Evolutionary conservation across 2,888 invertebrate species (phyloP).

Genomic region (Crepidodera aurea): DNA sequence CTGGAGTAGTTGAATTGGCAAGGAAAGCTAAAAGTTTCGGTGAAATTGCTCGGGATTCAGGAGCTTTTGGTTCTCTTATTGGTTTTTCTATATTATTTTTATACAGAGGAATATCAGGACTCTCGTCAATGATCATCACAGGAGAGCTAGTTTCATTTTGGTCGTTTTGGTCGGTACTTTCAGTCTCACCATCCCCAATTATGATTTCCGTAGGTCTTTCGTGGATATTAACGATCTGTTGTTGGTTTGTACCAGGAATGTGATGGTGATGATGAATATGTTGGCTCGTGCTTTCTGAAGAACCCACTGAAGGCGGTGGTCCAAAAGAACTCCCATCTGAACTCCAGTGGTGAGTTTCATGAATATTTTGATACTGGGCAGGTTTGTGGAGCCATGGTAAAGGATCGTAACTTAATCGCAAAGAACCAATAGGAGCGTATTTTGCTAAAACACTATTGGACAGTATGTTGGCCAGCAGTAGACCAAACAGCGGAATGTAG

Average conservation of each 20-base stretch:
- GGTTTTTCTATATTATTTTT: slow-evolving; percentile 31
- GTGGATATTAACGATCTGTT: slow-evolving; percentile 41
- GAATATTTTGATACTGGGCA: slow-evolving; percentile 10
- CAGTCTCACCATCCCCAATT: slow-evolving; percentile 34
- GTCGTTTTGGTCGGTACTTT: slow-evolving; percentile 14
- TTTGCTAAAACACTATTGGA: slow-evolving; percentile 45
- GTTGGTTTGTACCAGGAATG: slow-evolving; percentile 29
- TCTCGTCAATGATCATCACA: slow-evolving; percentile 17
- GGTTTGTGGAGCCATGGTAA: slow-evolving; percentile 40
- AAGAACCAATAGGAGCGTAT: slow-evolving; percentile 40
- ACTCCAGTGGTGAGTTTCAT: slow-evolving; percentile 37
- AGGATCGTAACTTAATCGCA: slow-evolving; percentile 43
- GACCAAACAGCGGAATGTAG: slow-evolving; percentile 45
- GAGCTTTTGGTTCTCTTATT: slow-evolving; percentile 33
- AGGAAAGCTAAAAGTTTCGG: slow-evolving; percentile 15
- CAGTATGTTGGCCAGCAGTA: slow-evolving; percentile 47
- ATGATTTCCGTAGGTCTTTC: slow-evolving; percentile 36
- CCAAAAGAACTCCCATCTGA: slow-evolving; percentile 40
- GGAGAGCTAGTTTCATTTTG: slow-evolving; percentile 24
- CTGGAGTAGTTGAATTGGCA: slow-evolving; percentile 26
- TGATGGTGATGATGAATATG: slow-evolving; percentile 41
- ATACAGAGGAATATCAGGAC: neutral
- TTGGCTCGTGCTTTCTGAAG: slow-evolving; percentile 32
- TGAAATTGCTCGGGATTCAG: slow-evolving; percentile 34
- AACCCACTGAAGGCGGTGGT: slow-evolving; percentile 20